Evolutionary conservation across 2,888 invertebrate species (phyloP), one percentile per base, ranked within the genome.

Genomic region (Lepidonotus clava): DNA sequence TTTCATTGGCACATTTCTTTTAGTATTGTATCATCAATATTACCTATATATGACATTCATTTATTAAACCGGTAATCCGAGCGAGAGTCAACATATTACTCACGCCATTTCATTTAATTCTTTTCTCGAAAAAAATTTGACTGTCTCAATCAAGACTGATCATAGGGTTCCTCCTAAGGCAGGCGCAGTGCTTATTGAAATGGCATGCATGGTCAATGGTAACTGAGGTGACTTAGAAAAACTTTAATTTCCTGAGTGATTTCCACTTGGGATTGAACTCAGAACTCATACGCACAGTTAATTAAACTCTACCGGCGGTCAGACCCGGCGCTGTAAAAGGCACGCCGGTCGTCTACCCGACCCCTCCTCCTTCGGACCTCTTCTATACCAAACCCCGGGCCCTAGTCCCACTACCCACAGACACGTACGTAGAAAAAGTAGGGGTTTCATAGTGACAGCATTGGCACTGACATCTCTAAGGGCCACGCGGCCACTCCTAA

Each of bases 261-360:
- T 80, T 80, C 80, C 80, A 80, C 80, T 80, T 80, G 80, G 80
- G 80, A 51, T 32, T 80, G 80, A 38, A 51, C 80, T 80, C 80
- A 80, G 80, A 80, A 80, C 41, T 14, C 28, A 80, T 34, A 32
- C 40, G 46, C 80, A 80, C 21, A 21, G 34, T n/a, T 61, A 11
- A n/a, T 76, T 34, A 14, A n/a, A 24, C 24, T 14, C 76, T 38
- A 76, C 38, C 51, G 11, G 24, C 28, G 80, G 80, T 40, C 80
- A 28, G 5, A n/a, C 40, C 14, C 21, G 71, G 38, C 38, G 34
- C 71, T 5, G 18, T 46, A 18, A 46, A 18, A 18, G 46, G 8
- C 8, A 46, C 46, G 6, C n/a, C n/a, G n/a, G n/a, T n/a, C n/a
- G 71, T 71, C 14, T 38, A 34, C 36, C 38, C 34, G 8, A 34